phyloP scores from a whole-genome alignment of 2,113 vertebrate genomes.

The Microtus oregoni region DNA sequence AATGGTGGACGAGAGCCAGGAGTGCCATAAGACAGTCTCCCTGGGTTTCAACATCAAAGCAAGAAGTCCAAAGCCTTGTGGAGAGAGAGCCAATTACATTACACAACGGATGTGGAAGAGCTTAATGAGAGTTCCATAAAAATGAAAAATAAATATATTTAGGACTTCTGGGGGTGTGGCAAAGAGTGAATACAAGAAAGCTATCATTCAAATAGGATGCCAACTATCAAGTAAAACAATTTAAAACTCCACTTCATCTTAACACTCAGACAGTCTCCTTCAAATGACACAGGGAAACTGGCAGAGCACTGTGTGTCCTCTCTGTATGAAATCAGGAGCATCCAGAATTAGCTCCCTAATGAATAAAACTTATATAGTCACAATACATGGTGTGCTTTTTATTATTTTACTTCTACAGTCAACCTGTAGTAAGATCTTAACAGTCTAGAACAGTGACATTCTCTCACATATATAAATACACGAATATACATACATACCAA shows the following conservation, averaged over 20 bases:
- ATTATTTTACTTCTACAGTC: conserved; percentile 15
- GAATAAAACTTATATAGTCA: conserved; percentile 18
- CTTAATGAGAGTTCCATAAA: neutral
- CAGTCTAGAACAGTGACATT: neutral
- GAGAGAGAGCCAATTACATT: neutral
- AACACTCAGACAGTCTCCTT: neutral
- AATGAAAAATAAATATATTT: neutral
- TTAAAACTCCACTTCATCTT: neutral
- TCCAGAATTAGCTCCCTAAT: neutral
- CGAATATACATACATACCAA: neutral
- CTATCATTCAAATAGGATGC: neutral
- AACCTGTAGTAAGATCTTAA: neutral
- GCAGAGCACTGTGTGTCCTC: neutral
- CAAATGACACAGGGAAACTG: neutral
- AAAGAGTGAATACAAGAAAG: neutral
- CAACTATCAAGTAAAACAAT: neutral
- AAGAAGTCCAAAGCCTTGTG: neutral
- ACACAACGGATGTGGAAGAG: neutral
- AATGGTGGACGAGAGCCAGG: neutral
- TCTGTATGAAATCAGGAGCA: neutral
- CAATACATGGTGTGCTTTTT: neutral
- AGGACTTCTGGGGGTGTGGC: neutral
- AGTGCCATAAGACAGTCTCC: neutral
- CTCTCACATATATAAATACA: neutral
- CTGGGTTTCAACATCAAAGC: neutral